Base-by-base conservation (phyloP, 2,797 vertebrate species). In the Myotis planiceps region DNA sequence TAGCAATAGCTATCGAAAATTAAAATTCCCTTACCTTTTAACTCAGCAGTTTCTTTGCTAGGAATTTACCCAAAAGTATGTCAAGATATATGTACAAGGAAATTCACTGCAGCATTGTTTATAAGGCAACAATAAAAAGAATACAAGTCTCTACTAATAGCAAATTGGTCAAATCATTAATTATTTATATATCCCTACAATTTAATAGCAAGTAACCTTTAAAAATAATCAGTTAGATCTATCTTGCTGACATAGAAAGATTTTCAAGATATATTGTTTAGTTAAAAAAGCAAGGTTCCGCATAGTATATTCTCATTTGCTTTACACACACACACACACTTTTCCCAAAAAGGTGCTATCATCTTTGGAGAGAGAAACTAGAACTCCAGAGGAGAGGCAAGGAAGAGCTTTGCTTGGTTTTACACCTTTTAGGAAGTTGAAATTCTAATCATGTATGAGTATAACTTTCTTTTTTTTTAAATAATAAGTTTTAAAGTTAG, bases 41-140 rank as follows among this genome's bases (percentile, higher is more conserved):
- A 96, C 82, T 94, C 88, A 89, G 87, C 79, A 82, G 23, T 88
- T 88, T 86, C 72, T 96, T 91, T 90, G 27, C 80, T 94, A 91
- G 42, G 51, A 95, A 87, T 89, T 92, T 87, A 71, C 34, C 14
- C 15, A 75, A 79, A 96, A 75, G 80, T 66, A 91, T 76, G 66
- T 69, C 93, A 87, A 89, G 69, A 95, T 42, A 88, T 25, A 90
- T 27, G 9, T 15, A 47, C 29, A 79, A 91, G 21, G 27, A 89
- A 91, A 88, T 79, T 89, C 76, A 55, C 0, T 49, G 32, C 21
- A 45, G 37, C 49, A 37, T 60, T 79, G 45, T 88, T 86, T 79
- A 75, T 69, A 78, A 81, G 58, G 39, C 84, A 87, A 68, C 53
- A 71, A 75, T 18, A 78, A 68, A 53, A 78, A 71, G 42, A 87